Conservation (phyloP, 2,888 invertebrate genomes). For the Chloroclystis v-ata region DNA sequence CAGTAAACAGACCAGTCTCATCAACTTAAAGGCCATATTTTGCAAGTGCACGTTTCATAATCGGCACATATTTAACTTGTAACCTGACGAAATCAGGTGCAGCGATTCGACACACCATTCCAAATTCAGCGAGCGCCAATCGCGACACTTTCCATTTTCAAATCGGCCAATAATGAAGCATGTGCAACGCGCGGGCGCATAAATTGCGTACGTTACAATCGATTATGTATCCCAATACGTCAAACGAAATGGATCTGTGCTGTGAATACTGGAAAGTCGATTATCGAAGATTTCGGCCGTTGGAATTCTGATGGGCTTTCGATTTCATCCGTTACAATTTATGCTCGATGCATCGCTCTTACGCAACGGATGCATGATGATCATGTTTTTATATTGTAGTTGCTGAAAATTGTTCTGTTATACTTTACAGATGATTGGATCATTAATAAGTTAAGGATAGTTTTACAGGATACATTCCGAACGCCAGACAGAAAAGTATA, state of each 20-base stretch:
- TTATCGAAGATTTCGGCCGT: conserved; percentile 34
- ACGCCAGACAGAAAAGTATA: no score
- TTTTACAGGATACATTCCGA: no score
- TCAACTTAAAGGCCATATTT: conserved; percentile 35
- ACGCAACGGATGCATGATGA: conserved; percentile 8
- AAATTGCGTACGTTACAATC: conserved; percentile 17
- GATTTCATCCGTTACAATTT: conserved; percentile 47
- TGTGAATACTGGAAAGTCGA: conserved; percentile 44
- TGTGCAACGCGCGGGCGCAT: conserved; percentile 19
- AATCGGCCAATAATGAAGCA: conserved; percentile 37
- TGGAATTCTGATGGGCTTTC: conserved; percentile 55
- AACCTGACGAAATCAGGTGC: conserved; percentile 42
- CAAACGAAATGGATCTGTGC: conserved; percentile 37
- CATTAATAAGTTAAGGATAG: no score
- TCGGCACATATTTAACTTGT: conserved; percentile 26
- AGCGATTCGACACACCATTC: conserved; percentile 42
- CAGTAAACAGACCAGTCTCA: conserved; percentile 37
- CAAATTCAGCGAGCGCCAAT: conserved; percentile 43
- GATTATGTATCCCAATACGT: conserved; percentile 28
- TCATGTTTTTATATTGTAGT: conserved; percentile 18
- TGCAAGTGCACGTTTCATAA: conserved; percentile 54
- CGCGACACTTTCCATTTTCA: conserved; percentile 54
- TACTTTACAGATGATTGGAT: not conserved
- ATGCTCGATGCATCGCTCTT: conserved; percentile 19
- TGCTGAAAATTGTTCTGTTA: not conserved